Percentiles rank a stretch among this genome's conserved stretches.
These are phyloP conservation scores for Austrolebias charrua DNA, from an alignment of 2,797 vertebrate genomes.

Conservation along the genomic window DNA sequence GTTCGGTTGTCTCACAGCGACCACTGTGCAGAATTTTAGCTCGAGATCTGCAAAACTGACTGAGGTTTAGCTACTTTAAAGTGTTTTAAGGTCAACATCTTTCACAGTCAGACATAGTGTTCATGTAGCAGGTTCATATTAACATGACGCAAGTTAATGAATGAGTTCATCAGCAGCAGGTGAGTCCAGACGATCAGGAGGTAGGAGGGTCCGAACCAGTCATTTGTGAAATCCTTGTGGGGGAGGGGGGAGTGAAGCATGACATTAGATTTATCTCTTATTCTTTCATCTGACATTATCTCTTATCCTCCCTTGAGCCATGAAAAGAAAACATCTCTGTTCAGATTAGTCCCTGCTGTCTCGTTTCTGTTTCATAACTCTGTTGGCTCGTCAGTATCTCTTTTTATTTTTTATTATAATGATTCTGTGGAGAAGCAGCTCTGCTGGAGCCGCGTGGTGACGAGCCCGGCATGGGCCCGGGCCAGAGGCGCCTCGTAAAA, in stretches of 20 bases:
- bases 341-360: slow-evolving; percentile 10
- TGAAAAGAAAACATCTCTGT: background rate
- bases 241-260: slow-evolving; percentile 10
- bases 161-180: slow-evolving; percentile 13
- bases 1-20: too few species aligned
- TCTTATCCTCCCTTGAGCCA: slow-evolving; percentile 3
- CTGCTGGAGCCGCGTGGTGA: slow-evolving; percentile 36
- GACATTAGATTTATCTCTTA: slow-evolving; percentile 33
- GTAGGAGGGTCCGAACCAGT: slow-evolving; percentile 18
- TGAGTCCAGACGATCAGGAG: slow-evolving; percentile 9
- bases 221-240: slow-evolving; percentile 6
- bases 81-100: too few species aligned
- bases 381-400: slow-evolving; percentile 21
- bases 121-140: slow-evolving; percentile 35
- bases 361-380: slow-evolving; percentile 19
- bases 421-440: slow-evolving; percentile 25
- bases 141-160: slow-evolving; percentile 48
- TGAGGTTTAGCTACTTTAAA: too few species aligned
- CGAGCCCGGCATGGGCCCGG: slow-evolving; percentile 27
- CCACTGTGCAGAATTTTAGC: too few species aligned
- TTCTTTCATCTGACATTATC: slow-evolving; percentile 27
- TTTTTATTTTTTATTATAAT: slow-evolving; percentile 6
- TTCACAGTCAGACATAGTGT: too few species aligned
- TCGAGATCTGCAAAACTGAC: too few species aligned
- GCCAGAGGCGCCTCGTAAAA: slow-evolving; percentile 54